Evolutionary conservation across 2,113 vertebrate species (phyloP).

Genomic region (Tor tambroides): DNA sequence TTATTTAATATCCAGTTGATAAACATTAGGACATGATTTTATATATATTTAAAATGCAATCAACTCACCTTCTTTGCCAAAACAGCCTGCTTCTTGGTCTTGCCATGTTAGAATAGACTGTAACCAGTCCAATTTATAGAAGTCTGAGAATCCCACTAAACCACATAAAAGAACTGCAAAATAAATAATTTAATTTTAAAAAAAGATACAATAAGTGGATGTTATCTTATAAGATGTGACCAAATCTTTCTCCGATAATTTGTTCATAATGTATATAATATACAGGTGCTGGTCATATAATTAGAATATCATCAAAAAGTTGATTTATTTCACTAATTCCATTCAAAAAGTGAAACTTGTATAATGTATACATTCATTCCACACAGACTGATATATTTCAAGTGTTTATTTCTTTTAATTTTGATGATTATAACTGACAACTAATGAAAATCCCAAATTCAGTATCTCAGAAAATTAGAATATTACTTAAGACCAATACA

Average conservation of each 20-base stretch:
- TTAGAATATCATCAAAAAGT: too few relatives aligned
- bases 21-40: neutral
- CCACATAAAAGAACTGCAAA: constrained; percentile 83
- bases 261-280: too few relatives aligned
- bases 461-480: too few relatives aligned
- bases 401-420: too few relatives aligned
- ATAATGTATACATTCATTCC: too few relatives aligned
- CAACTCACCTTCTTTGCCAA: constrained; percentile 79
- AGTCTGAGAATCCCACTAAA: constrained; percentile 80
- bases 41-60: neutral
- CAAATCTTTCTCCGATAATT: neutral
- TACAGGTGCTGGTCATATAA: too few relatives aligned
- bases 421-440: too few relatives aligned
- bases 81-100: constrained; percentile 78
- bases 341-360: too few relatives aligned
- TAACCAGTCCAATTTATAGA: constrained; percentile 83
- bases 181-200: neutral
- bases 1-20: neutral
- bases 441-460: too few relatives aligned
- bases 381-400: too few relatives aligned
- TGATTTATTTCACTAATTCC: too few relatives aligned
- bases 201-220: neutral
- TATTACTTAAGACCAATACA: too few relatives aligned
- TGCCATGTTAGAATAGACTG: constrained; percentile 80
- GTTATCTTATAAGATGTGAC: neutral